Conservation (phyloP, 2,888 invertebrate species). For the Conus canariensis region DNA sequence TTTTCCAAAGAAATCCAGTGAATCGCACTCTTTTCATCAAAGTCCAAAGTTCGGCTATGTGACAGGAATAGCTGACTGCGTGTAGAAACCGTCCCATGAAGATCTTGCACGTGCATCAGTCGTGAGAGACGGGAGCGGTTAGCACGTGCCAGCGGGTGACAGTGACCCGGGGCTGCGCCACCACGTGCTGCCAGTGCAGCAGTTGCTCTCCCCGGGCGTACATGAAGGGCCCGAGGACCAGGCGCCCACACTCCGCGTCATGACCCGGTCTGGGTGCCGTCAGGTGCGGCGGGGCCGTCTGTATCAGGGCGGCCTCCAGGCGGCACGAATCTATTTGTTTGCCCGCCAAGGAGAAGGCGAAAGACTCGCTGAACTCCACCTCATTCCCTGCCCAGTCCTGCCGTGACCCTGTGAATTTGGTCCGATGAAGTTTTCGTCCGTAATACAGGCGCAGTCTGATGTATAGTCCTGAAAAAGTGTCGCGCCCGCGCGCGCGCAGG, state of each 20-base stretch:
- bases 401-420: constrained; percentile 69
- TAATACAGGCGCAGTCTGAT: constrained; percentile 71
- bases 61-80: too few species aligned
- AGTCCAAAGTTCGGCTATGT: too few species aligned
- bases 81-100: too few species aligned
- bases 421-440: constrained; percentile 70
- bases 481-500: background rate
- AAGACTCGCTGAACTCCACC: constrained; percentile 73
- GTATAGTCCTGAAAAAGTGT: constrained; percentile 62
- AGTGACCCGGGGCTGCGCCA: constrained; percentile 65
- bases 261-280: background rate
- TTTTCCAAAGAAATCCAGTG: too few species aligned
- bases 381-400: constrained; percentile 53
- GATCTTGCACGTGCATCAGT: background rate
- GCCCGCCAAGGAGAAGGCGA: constrained; percentile 70
- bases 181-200: constrained; percentile 77
- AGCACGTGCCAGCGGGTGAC: constrained; percentile 66
- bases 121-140: constrained; percentile 24
- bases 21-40: too few species aligned
- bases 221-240: constrained; percentile 75
- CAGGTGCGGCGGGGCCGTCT: constrained; percentile 44
- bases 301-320: constrained; percentile 66
- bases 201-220: constrained; percentile 74
- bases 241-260: constrained; percentile 67
- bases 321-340: constrained; percentile 71